Percentiles rank a stretch among this genome's conserved stretches.
Evolutionary conservation across 2,113 vertebrate species (phyloP).

Genomic region (Carassius auratus): DNA sequence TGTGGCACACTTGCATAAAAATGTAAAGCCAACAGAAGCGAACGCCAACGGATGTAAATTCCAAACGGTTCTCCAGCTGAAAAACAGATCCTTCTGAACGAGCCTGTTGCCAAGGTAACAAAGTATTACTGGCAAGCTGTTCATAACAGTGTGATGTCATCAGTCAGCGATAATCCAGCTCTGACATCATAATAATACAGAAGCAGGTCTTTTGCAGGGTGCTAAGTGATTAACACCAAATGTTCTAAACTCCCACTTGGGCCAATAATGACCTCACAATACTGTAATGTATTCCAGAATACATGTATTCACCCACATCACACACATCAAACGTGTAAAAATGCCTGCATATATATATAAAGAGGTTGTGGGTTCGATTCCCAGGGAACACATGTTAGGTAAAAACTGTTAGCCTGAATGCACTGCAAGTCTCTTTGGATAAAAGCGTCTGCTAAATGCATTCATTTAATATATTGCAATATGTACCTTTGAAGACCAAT

Average conservation of each 20-base stretch:
- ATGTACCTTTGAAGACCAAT: neutral
- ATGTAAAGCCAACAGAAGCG: neutral
- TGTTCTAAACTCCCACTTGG: neutral
- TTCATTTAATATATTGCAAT: neutral
- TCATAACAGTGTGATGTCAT: conserved; percentile 35
- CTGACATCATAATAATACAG: conserved; percentile 8
- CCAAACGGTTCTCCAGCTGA: neutral
- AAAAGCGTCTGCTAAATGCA: too few species aligned
- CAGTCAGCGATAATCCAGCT: neutral
- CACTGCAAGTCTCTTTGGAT: too few species aligned
- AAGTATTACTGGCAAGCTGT: neutral
- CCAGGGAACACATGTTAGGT: too few species aligned
- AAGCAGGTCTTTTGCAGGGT: conserved; percentile 3
- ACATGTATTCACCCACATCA: conserved; percentile 9
- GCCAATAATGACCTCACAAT: conserved; percentile 15
- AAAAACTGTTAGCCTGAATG: too few species aligned
- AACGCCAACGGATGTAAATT: neutral
- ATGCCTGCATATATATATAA: neutral
- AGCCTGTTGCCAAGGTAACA: conserved; percentile 19
- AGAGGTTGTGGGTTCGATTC: too few species aligned
- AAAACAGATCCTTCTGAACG: neutral
- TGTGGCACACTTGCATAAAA: neutral
- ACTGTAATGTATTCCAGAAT: neutral
- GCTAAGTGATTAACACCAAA: neutral
- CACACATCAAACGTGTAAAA: conserved; percentile 2